phyloP scores from a whole-genome alignment of 2,113 vertebrate genomes.

The Vulpes vulpes region DNA sequence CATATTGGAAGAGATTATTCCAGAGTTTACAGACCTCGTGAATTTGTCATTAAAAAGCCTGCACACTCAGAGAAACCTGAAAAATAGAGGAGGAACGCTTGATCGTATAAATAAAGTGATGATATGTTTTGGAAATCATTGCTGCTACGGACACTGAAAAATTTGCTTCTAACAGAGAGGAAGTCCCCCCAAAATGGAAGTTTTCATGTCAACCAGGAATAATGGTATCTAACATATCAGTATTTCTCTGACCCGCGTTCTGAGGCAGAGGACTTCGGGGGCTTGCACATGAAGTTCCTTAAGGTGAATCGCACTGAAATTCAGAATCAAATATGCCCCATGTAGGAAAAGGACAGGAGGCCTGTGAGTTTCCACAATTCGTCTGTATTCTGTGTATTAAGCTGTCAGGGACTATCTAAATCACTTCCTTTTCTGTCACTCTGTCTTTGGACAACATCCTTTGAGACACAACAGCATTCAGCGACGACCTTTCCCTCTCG shows the following conservation, averaged over 20 bases:
- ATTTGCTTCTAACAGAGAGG: slow-evolving; percentile 75
- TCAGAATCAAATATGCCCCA: background rate
- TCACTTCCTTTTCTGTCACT: slow-evolving; percentile 96
- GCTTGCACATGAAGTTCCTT: background rate
- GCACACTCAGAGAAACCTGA: background rate
- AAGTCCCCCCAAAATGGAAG: slow-evolving; percentile 74
- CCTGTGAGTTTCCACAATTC: slow-evolving; percentile 85
- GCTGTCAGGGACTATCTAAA: slow-evolving; percentile 98
- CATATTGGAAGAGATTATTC: background rate
- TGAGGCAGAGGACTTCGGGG: slow-evolving; percentile 54
- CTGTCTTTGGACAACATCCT: slow-evolving; percentile 90
- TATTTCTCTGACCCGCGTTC: slow-evolving; percentile 60
- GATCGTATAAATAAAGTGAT: background rate
- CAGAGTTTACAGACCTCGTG: background rate
- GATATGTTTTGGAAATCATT: background rate
- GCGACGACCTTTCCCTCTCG: slow-evolving; percentile 83
- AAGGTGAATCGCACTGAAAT: background rate
- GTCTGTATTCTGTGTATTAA: slow-evolving; percentile 94
- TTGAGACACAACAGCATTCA: slow-evolving; percentile 94
- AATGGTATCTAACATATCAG: slow-evolving; percentile 69
- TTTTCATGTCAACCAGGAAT: slow-evolving; percentile 76
- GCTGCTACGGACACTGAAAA: slow-evolving; percentile 65
- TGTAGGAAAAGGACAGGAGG: slow-evolving; percentile 57
- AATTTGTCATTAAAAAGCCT: background rate
- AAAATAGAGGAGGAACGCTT: background rate